Percentiles rank a stretch among this genome's conserved stretches.
Evolutionary conservation across 2,888 invertebrate genomes (phyloP).

Genomic region (Leptogaster cylindrica): DNA sequence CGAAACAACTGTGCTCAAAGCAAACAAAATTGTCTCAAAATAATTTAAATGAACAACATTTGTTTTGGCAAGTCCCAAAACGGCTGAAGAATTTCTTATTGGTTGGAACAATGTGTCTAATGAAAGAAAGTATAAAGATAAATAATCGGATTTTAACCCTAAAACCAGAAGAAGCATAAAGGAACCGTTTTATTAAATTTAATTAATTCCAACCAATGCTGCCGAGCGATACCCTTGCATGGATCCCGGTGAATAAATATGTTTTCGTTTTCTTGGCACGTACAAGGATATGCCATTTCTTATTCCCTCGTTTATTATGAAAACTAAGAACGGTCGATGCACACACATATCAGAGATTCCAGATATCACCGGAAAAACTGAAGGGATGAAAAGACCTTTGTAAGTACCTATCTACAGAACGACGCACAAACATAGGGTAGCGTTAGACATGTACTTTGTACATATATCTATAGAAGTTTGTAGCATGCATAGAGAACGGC

Average conservation of each 20-base stretch:
- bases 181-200: constrained; percentile 47
- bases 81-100: too few relatives aligned
- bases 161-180: constrained; percentile 29
- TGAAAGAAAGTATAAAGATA: constrained; percentile 28
- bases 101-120: constrained; percentile 29
- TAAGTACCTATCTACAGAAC: background rate
- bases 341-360: constrained; percentile 39
- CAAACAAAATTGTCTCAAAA: too few relatives aligned
- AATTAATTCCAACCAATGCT: constrained; percentile 47
- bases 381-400: constrained; percentile 32
- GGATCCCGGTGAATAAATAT: constrained; percentile 46
- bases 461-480: background rate
- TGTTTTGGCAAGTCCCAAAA: too few relatives aligned
- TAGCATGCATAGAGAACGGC: constrained; percentile 17
- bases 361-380: constrained; percentile 41
- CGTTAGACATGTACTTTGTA: background rate
- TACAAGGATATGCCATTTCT: constrained; percentile 48
- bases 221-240: constrained; percentile 26
- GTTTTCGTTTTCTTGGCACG: constrained; percentile 48
- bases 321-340: constrained; percentile 37
- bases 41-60: too few relatives aligned
- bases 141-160: constrained; percentile 39
- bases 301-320: constrained; percentile 46
- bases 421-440: background rate
- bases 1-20: too few relatives aligned